These are phyloP conservation scores for Allobates femoralis DNA, from an alignment of 2,797 vertebrate genomes.

Conservation along the genomic window DNA sequence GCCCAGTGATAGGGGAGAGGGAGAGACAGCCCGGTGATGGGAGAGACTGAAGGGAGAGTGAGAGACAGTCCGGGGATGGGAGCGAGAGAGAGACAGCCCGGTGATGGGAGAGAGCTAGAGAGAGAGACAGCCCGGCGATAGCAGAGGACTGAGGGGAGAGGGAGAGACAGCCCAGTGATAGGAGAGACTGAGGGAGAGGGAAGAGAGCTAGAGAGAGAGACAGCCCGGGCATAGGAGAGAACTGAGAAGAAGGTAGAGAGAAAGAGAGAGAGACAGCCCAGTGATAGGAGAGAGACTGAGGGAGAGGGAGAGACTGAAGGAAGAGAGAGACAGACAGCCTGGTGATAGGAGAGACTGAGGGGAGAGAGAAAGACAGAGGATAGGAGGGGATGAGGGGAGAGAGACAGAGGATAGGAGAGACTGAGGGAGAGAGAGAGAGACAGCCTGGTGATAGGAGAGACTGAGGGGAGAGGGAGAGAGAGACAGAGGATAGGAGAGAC, in stretches of 20 bases:
- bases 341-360: too few relatives aligned
- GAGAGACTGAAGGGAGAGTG: background rate
- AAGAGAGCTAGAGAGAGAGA: background rate
- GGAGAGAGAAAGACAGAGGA: too few relatives aligned
- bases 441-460: too few relatives aligned
- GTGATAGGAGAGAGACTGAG: background rate
- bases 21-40: background rate
- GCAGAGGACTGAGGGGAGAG: background rate
- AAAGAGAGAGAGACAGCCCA: background rate
- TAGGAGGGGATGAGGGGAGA: too few relatives aligned
- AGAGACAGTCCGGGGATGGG: background rate
- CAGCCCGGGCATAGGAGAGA: background rate
- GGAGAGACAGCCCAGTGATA: background rate
- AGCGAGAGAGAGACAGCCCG: background rate
- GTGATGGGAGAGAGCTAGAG: background rate
- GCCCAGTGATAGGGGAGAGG: background rate
- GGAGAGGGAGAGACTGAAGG: background rate
- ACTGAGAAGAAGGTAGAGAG: too few relatives aligned
- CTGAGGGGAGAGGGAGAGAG: too few relatives aligned
- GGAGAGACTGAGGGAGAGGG: background rate
- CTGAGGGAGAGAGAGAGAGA: too few relatives aligned
- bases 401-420: too few relatives aligned
- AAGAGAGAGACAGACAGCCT: slow-evolving; percentile 11
- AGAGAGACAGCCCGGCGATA: background rate
- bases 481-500: too few relatives aligned